Evolutionary conservation across 2,113 vertebrate genomes (phyloP), one percentile per base, ranked within the genome.

Genomic region (Coptodon rendalli): DNA sequence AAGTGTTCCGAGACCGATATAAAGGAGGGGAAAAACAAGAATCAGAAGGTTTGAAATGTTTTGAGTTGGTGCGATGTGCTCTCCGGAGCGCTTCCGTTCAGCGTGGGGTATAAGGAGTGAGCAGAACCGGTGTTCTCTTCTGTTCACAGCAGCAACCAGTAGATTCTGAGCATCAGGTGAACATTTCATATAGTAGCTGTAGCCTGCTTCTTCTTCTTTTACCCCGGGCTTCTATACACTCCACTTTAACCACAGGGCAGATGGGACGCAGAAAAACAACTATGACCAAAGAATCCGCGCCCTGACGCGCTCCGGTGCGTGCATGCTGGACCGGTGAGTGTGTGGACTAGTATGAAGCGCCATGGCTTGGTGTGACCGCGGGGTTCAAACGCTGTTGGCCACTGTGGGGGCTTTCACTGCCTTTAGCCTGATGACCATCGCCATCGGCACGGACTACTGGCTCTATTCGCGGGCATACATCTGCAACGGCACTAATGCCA

Each of bases 361-460:
- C 96, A 97, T 97, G 96, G 96, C 95, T 93, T 96, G 96, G 96
- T 96, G 95, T 95, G 96, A 99, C 95, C 98, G 98, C 92, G 98
- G 98, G 95, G 97, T 98, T 96, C 98, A 99, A 96, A 97, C 98
- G 97, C 96, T 99, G 94, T 96, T 99, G 96, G 97, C 98, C 96
- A 99, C 98, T 71, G 97, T 96, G 85, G 98, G 98, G 84, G 98
- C 98, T 95, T 99, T 99, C 93, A 97, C 98, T 81, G 98, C 98
- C 89, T 99, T 99, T 96, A 98, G 98, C 95, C 97, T 99, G 90
- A 99, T 99, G 98, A 97, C 97, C 96, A 99, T 99, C 95, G 98
- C 98, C 93, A 97, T 99, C 91, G 98, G 98, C 89, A 99, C 98
- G 93, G 98, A 99, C 96, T 99, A 99, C 96, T 99, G 98, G 98